A percentile compares a stretch with the other conserved stretches of the same genome.
Evolutionary conservation across 2,797 vertebrate genomes (phyloP).

Genomic region (Potorous gilbertii): DNA sequence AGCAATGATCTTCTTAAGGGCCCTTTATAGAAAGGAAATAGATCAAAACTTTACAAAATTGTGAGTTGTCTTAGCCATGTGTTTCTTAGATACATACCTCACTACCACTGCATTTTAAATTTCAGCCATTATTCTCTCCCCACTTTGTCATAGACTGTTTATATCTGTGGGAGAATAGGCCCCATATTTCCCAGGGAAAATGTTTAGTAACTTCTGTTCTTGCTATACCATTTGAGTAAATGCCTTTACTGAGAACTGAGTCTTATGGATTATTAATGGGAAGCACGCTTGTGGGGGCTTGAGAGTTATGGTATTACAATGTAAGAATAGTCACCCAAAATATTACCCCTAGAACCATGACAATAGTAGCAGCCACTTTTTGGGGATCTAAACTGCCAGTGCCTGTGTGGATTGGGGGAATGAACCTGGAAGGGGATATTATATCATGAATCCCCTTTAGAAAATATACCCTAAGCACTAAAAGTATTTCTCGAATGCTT

Average conservation of each 20-base stretch:
- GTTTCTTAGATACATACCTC: not conserved
- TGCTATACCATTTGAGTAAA: not conserved
- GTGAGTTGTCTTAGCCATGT: not conserved
- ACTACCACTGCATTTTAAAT: not conserved
- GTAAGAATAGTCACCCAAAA: not conserved
- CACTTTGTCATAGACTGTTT: not conserved
- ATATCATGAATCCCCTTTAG: not conserved
- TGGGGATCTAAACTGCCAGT: not conserved
- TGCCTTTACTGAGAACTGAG: not conserved
- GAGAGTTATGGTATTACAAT: not conserved
- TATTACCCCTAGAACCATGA: not conserved
- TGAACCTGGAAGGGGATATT: not conserved
- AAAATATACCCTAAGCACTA: not conserved
- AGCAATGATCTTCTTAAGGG: not conserved
- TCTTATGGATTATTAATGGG: not conserved
- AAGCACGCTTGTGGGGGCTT: not conserved
- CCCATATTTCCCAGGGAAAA: not conserved
- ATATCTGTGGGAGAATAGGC: not conserved
- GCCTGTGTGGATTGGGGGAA: not conserved
- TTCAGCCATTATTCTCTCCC: not conserved
- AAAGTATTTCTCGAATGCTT: not conserved
- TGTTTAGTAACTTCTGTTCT: not conserved
- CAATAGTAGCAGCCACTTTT: not conserved
- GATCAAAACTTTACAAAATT: not conserved
- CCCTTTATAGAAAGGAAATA: not conserved